Evolutionary conservation across 1,140 invertebrate genomes (phyloP).

Genomic region (Sinella curviseta): DNA sequence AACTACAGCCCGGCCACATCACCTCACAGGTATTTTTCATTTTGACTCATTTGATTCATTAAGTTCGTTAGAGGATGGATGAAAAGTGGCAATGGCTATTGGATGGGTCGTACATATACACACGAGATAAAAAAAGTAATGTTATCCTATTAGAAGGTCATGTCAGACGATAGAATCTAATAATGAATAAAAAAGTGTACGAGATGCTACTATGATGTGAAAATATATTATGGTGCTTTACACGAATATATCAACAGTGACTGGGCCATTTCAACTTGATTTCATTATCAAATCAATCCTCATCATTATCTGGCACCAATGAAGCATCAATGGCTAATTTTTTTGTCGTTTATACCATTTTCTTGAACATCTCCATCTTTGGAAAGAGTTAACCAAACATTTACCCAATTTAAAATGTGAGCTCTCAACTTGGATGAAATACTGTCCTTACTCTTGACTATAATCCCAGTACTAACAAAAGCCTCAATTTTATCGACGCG

Average conservation of each 20-base stretch:
- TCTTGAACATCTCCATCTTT: background rate
- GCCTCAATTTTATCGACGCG: too few species aligned
- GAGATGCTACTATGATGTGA: background rate
- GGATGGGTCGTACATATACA: background rate
- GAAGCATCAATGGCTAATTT: background rate
- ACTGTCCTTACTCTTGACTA: too few species aligned
- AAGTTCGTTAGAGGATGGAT: background rate
- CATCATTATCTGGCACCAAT: background rate
- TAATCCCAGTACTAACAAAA: too few species aligned
- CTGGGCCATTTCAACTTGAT: background rate
- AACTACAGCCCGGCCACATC: background rate
- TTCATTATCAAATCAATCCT: conserved; percentile 1
- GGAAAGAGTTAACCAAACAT: background rate
- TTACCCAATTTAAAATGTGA: background rate
- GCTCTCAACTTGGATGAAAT: too few species aligned
- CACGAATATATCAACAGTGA: background rate
- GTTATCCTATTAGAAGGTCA: too few species aligned
- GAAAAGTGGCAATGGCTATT: background rate
- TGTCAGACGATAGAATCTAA: too few species aligned
- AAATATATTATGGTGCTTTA: background rate
- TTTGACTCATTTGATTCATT: background rate
- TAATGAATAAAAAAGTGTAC: too few species aligned
- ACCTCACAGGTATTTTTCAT: background rate
- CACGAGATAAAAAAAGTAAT: too few species aligned
- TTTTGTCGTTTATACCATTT: background rate